Evolutionary conservation across 1,140 invertebrate species (phyloP), one percentile per base, ranked within the genome.

Genomic region (Drosophila paulistorum): DNA sequence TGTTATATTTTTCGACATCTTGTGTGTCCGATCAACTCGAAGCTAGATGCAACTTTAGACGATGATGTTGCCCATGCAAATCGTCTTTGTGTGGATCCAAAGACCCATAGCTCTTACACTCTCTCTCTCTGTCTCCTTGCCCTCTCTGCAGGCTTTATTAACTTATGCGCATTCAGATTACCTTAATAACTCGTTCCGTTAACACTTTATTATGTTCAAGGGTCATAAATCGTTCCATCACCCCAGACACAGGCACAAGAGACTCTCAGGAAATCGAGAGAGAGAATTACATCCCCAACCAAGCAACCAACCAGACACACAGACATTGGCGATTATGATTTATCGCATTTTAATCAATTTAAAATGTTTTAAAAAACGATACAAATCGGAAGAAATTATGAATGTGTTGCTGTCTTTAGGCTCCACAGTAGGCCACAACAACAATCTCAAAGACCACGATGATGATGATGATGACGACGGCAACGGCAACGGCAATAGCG

Each of bases 131-230:
- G 14, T 17, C 45, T 26, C 17, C 57, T 39, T 20, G 5, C 30
- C 57, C 30, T 59, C 57, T 59, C 57, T 59, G 57, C 57, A 59
- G 57, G 57, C 86, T 89, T 89, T 89, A 89, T 89, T 89, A 89
- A 89, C 84, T 89, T 89, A 89, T 81, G 84, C 84, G 77, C 80
- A 89, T 90, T 89, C 77, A 89, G 74, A 90, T 83, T 89, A 89
- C 86, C 87, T 91, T 89, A 91, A 91, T 90, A 90, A 90, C 90
- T 87, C 90, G 90, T 91, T 91, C 86, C 86, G 90, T 91, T 91
- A 91, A 91, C 90, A 91, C 90, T 91, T 91, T 91, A 91, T 91
- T 90, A 91, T 87, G 82, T 78, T 85, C 78, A 70, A 76, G 71
- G 90, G 78, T 82, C 85, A 91, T 91, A 91, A 91, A 91, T 91